Percentiles rank a stretch among this genome's conserved stretches.
Evolutionary conservation across 2,888 invertebrate genomes (phyloP).

Genomic region (Eilema sororculum): DNA sequence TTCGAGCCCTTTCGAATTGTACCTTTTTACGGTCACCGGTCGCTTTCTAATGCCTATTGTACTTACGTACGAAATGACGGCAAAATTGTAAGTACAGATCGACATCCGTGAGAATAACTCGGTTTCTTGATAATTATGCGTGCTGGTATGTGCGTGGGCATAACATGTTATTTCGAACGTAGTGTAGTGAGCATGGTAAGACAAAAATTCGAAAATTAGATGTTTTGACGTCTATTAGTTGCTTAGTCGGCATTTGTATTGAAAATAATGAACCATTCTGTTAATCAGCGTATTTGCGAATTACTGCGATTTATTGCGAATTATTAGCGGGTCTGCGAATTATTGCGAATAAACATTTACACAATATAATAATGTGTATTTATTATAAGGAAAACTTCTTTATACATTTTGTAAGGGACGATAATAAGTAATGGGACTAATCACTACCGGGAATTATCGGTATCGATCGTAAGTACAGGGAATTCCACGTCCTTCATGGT

Average conservation of each 20-base stretch:
- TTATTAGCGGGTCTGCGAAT: too few species aligned
- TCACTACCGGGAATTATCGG: not conserved
- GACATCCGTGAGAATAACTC: slow-evolving; percentile 79
- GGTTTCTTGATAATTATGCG: slow-evolving; percentile 63
- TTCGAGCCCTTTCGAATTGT: slow-evolving; percentile 78
- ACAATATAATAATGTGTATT: not conserved
- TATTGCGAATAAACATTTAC: too few species aligned
- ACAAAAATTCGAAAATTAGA: not conserved
- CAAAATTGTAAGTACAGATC: slow-evolving; percentile 70
- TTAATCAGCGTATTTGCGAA: not conserved
- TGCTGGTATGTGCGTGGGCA: slow-evolving; percentile 54
- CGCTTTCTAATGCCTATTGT: slow-evolving; percentile 85
- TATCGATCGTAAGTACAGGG: not conserved
- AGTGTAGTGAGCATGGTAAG: slow-evolving; percentile 1
- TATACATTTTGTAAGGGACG: not conserved
- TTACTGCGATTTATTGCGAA: too few species aligned
- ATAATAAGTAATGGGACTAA: not conserved
- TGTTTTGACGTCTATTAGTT: not conserved
- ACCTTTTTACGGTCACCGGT: slow-evolving; percentile 83
- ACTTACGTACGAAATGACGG: slow-evolving; percentile 71
- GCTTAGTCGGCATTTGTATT: not conserved
- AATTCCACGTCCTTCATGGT: not conserved
- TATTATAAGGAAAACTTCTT: not conserved
- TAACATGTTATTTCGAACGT: slow-evolving; percentile 34
- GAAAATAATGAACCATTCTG: not conserved